These are phyloP conservation scores for Agonopterix arenella DNA, from an alignment of 2,888 invertebrate species.

Conservation along the genomic window DNA sequence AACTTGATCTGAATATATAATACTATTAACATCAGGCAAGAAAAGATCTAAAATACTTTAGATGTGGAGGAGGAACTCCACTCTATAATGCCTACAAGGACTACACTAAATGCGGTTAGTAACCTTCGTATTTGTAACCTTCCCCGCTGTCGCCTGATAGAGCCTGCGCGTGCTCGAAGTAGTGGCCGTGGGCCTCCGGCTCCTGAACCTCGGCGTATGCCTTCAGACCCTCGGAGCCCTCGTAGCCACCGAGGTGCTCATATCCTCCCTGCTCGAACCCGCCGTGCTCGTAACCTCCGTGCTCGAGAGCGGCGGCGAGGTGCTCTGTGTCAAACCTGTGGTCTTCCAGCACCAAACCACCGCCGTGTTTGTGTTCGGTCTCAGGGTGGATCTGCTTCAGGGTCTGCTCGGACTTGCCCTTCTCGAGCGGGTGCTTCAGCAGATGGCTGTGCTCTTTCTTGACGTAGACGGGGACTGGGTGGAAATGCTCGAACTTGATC, in stretches of 20 bases:
- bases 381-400: conserved; percentile 79
- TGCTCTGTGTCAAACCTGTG: conserved; percentile 67
- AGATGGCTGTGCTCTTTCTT: conserved; percentile 82
- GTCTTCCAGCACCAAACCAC: conserved; percentile 78
- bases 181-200: conserved; percentile 47
- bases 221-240: conserved; percentile 54
- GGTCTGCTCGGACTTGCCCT: conserved; percentile 78
- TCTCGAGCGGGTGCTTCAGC: conserved; percentile 79
- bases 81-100: conserved; percentile 23
- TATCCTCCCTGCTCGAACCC: conserved; percentile 20
- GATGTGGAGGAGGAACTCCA: conserved; percentile 29
- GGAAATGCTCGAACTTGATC: conserved; percentile 82
- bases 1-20: conserved; percentile 22
- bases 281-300: conserved; percentile 20
- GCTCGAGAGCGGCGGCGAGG: conserved; percentile 35
- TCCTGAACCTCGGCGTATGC: conserved; percentile 50
- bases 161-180: conserved; percentile 46
- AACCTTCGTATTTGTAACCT: conserved; percentile 58
- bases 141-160: conserved; percentile 49
- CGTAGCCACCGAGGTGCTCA: conserved; percentile 18
- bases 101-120: conserved; percentile 42
- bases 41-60: conserved; percentile 41
- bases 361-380: conserved; percentile 75
- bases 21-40: conserved; percentile 54
- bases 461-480: conserved; percentile 82